Evolutionary conservation across 2,888 invertebrate genomes (phyloP).

Genomic region (Drosophila setosimentum): DNA sequence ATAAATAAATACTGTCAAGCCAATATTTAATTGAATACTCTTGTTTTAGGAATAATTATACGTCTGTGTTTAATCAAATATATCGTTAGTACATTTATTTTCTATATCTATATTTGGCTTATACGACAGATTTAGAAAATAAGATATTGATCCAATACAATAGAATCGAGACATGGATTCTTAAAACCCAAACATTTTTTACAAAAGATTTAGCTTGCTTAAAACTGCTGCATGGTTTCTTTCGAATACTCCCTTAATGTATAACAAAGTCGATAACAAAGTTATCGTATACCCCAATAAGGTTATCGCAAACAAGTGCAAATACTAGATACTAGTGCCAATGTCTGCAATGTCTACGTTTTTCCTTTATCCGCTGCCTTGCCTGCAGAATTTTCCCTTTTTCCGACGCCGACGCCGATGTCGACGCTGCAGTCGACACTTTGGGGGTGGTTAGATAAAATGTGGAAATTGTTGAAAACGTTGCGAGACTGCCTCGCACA

Average conservation of each 20-base stretch:
- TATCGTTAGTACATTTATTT: neutral
- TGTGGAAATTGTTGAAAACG: conserved; percentile 81
- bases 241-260: conserved; percentile 3
- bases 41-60: too few species aligned
- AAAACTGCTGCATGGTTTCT: neutral
- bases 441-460: conserved; percentile 80
- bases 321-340: conserved; percentile 47
- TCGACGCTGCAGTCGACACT: conserved; percentile 70
- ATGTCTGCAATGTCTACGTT: conserved; percentile 47
- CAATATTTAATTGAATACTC: neutral
- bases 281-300: conserved; percentile 38
- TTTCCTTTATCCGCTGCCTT: conserved; percentile 18
- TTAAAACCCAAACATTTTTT: neutral
- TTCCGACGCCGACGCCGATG: conserved; percentile 36
- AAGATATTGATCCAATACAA: neutral
- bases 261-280: conserved; percentile 42
- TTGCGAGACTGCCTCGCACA: conserved; percentile 59
- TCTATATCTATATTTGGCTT: neutral
- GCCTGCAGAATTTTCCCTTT: conserved; percentile 67
- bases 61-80: neutral
- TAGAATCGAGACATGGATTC: neutral
- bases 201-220: neutral
- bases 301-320: conserved; percentile 52
- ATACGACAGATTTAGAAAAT: neutral
- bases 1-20: neutral